phyloP scores from a whole-genome alignment of 1,140 invertebrate species.

The Drosophila rufa region DNA sequence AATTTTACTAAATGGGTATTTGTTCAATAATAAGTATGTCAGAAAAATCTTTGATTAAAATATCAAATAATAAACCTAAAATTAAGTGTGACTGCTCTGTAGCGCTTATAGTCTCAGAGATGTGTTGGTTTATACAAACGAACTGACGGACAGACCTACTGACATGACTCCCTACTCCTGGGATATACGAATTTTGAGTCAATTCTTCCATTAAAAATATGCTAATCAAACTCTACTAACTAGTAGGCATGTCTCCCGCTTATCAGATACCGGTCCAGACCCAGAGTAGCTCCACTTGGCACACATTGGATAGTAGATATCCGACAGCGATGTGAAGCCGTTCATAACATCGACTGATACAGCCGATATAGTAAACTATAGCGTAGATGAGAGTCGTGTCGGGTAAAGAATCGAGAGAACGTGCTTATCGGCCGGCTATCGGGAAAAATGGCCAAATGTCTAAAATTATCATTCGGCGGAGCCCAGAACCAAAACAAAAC shows the following conservation, averaged over 20 bases:
- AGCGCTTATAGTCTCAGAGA: too few species aligned
- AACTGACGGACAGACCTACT: too few species aligned
- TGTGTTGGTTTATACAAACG: too few species aligned
- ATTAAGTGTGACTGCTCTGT: too few species aligned
- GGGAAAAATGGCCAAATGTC: slow-evolving; percentile 24
- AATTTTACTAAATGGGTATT: too few species aligned
- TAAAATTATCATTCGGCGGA: slow-evolving; percentile 19
- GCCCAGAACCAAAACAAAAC: slow-evolving; percentile 5
- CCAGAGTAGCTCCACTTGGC: slow-evolving; percentile 6
- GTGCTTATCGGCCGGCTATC: slow-evolving; percentile 58
- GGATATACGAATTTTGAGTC: neutral
- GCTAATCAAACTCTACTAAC: neutral
- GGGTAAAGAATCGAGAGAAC: slow-evolving; percentile 25
- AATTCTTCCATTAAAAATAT: neutral
- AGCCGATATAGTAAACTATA: slow-evolving; percentile 10
- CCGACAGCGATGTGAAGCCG: neutral
- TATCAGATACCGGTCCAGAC: slow-evolving; percentile 11
- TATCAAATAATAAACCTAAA: too few species aligned
- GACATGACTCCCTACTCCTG: too few species aligned
- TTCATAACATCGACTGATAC: slow-evolving; percentile 9
- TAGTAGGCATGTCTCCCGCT: neutral
- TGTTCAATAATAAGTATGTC: too few species aligned
- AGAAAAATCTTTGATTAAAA: too few species aligned
- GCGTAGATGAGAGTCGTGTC: neutral
- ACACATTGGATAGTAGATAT: neutral